Percentiles rank a stretch among this genome's conserved stretches.
These are phyloP conservation scores for Drosophila multiciliata DNA, from an alignment of 2,888 invertebrate species.

Conservation along the genomic window DNA sequence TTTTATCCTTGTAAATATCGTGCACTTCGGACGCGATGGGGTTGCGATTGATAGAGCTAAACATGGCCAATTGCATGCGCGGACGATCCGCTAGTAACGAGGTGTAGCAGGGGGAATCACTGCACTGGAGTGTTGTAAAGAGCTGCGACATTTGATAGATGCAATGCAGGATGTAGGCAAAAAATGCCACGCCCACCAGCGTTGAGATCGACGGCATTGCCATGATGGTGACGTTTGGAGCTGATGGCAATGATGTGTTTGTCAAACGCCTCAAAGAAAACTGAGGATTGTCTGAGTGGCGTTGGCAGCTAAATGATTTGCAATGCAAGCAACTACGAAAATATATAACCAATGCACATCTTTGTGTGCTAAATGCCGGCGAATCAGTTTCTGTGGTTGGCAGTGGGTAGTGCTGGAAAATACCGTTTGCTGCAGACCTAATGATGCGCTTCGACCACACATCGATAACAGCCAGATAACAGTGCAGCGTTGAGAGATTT, in stretches of 20 bases:
- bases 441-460: background rate
- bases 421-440: background rate
- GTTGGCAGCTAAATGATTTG: conserved; percentile 12
- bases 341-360: conserved; percentile 24
- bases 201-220: conserved; percentile 87
- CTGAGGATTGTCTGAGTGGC: conserved; percentile 3
- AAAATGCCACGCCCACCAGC: conserved; percentile 88
- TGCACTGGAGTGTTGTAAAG: conserved; percentile 88
- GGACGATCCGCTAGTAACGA: conserved; percentile 90
- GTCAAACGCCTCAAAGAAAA: conserved; percentile 4
- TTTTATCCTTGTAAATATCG: conserved; percentile 87
- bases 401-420: conserved; percentile 15
- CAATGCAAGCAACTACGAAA: conserved; percentile 11
- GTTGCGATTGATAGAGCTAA: conserved; percentile 87
- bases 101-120: conserved; percentile 87
- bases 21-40: conserved; percentile 87
- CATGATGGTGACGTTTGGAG: conserved; percentile 20
- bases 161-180: conserved; percentile 89
- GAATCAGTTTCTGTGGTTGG: conserved; percentile 13
- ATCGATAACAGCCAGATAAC: background rate
- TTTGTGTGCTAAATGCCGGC: conserved; percentile 44
- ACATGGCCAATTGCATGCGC: conserved; percentile 89
- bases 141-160: conserved; percentile 91
- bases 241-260: background rate
- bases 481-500: background rate